phyloP scores from a whole-genome alignment of 2,888 invertebrate species.

The Magallana nippona region DNA sequence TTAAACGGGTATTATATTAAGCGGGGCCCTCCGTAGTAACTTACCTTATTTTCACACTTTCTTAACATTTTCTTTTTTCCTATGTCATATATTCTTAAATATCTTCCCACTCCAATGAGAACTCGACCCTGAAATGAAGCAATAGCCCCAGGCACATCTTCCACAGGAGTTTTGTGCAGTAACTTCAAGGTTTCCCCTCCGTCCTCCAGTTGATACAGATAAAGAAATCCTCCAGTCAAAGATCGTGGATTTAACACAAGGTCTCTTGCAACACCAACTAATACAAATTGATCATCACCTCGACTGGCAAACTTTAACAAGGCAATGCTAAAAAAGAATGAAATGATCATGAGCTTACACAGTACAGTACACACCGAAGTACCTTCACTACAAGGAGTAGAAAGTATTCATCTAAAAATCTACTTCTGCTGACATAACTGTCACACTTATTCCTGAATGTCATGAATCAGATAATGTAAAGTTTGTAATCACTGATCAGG shows the following conservation, averaged over 20 bases:
- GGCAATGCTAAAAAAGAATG: conserved; percentile 83
- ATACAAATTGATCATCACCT: conserved; percentile 84
- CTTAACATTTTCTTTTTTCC: conserved; percentile 97
- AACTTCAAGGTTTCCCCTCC: conserved; percentile 93
- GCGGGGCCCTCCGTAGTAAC: no score
- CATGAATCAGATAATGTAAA: conserved; percentile 1
- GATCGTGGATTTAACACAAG: conserved; percentile 92
- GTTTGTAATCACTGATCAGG: conserved; percentile 4
- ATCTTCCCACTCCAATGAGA: conserved; percentile 94
- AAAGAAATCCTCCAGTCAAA: conserved; percentile 90
- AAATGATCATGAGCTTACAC: conserved; percentile 20
- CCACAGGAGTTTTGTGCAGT: conserved; percentile 94
- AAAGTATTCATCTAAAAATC: not conserved
- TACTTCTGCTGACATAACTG: not conserved
- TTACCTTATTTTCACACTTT: conserved; percentile 96
- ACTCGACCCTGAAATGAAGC: conserved; percentile 88
- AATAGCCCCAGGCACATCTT: conserved; percentile 88
- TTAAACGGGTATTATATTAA: no score
- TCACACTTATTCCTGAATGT: not conserved
- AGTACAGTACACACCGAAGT: no score
- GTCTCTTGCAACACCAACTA: conserved; percentile 95
- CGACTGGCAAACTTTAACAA: conserved; percentile 89
- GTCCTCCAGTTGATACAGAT: conserved; percentile 87
- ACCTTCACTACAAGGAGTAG: no score
- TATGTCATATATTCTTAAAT: conserved; percentile 95